These are phyloP conservation scores for Chironex yamaguchii DNA, from an alignment of 30 jellyfish, hydroid and myxozoan species.

Conservation along the genomic window DNA sequence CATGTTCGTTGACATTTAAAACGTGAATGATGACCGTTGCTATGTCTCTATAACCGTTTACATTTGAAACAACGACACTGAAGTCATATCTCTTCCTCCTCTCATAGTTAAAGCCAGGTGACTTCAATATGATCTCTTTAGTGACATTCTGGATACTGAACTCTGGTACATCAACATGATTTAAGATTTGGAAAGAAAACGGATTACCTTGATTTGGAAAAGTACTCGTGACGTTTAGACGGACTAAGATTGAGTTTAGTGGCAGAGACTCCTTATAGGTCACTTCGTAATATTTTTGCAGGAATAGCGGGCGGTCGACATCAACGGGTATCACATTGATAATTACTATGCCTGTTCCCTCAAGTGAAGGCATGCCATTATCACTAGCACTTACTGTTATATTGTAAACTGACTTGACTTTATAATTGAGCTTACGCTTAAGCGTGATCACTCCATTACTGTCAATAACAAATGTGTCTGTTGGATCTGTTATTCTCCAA, in stretches of 20 bases:
- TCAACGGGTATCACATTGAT: conserved; percentile 23
- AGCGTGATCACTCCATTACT: conserved; percentile 73
- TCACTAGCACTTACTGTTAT: conserved; percentile 64
- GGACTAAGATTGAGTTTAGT: conserved; percentile 35
- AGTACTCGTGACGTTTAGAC: conserved; percentile 55
- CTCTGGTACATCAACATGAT: conserved; percentile 6
- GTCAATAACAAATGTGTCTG: conserved; percentile 41
- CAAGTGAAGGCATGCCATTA: conserved; percentile 68
- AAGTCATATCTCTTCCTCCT: conserved; percentile 55
- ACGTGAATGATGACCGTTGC: conserved; percentile 72
- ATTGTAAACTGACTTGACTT: conserved; percentile 7
- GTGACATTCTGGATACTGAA: conserved; percentile 26
- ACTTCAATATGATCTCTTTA: conserved; percentile 53
- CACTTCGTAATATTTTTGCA: conserved; percentile 43
- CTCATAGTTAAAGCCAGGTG: conserved; percentile 70
- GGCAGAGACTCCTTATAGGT: conserved; percentile 25
- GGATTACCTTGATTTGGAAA: neutral
- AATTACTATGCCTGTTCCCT: conserved; percentile 19
- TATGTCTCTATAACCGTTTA: conserved; percentile 56
- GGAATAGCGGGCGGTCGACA: conserved; percentile 43
- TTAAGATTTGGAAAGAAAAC: neutral
- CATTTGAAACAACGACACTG: conserved; percentile 81
- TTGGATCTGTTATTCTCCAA: conserved; percentile 48
- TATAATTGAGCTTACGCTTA: conserved; percentile 34
- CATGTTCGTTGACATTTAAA: conserved; percentile 69